Evolutionary conservation across 2,113 vertebrate species (phyloP).

Genomic region (Circaetus cinerascens): DNA sequence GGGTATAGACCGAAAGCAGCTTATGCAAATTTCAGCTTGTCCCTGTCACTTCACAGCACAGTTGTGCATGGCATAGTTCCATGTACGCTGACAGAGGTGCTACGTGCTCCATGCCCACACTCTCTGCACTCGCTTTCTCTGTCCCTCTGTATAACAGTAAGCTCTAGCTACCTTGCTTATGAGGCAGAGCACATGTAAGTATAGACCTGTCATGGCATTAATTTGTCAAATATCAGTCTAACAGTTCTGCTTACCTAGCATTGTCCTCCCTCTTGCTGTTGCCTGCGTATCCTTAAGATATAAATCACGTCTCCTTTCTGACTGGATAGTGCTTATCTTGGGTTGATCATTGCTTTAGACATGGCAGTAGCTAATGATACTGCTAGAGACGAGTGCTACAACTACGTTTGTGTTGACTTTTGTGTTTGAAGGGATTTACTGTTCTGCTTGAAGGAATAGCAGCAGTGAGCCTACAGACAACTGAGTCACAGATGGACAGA

Average conservation of each 20-base stretch:
- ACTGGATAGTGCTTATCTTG: not conserved
- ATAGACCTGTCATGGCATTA: not conserved
- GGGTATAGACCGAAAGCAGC: not conserved
- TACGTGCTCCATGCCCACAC: fast-evolving
- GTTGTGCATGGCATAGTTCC: fast-evolving
- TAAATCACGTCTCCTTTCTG: not conserved
- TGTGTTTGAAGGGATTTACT: not conserved
- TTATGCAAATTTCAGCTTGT: not conserved
- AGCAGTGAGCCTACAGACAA: not conserved
- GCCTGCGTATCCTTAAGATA: not conserved
- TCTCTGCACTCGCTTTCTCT: not conserved
- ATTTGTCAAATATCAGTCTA: not conserved
- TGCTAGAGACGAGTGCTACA: not conserved
- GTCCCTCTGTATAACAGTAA: not conserved
- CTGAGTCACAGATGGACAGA: not conserved
- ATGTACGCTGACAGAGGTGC: fast-evolving
- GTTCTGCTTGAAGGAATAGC: not conserved
- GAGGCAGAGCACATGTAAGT: not conserved
- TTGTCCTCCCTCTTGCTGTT: not conserved
- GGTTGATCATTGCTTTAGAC: not conserved
- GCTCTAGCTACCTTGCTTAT: not conserved
- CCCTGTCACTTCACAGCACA: not conserved
- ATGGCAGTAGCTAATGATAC: not conserved
- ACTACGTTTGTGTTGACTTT: not conserved
- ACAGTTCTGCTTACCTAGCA: not conserved